These are phyloP conservation scores for Buceros bicornis DNA, from an alignment of 2,797 vertebrate species.

Conservation along the genomic window DNA sequence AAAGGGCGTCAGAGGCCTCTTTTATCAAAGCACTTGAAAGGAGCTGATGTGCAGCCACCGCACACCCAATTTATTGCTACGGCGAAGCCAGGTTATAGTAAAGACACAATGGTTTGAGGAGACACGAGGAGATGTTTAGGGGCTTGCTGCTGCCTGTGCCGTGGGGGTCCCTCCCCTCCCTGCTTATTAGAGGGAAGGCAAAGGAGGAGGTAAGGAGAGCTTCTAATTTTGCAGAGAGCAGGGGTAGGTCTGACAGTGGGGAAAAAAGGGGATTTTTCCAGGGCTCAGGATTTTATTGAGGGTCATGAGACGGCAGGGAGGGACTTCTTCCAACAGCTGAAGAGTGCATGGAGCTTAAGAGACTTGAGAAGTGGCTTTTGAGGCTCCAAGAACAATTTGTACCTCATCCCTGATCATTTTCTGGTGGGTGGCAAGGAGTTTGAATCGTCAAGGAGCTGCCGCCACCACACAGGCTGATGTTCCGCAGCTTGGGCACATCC, in stretches of 20 bases:
- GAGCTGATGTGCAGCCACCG: not conserved
- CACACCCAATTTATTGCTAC: conserved; percentile 41
- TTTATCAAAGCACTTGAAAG: conserved; percentile 63
- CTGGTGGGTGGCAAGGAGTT: not conserved
- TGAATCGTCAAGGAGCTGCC: not conserved
- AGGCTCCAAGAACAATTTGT: rapidly evolving
- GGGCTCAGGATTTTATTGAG: not conserved
- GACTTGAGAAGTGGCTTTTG: not conserved
- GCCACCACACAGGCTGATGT: not conserved
- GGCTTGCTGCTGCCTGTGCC: not conserved
- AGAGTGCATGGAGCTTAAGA: not conserved
- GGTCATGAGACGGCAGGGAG: rapidly evolving
- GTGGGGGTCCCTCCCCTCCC: not conserved
- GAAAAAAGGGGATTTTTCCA: not conserved
- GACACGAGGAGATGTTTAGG: not conserved
- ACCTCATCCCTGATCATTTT: not conserved
- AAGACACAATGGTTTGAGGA: not conserved
- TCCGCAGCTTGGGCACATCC: rapidly evolving
- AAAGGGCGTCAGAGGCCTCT: not conserved
- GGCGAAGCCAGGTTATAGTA: conserved; percentile 3
- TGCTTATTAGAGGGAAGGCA: not conserved
- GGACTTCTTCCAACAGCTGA: not conserved
- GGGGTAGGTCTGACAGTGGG: not conserved
- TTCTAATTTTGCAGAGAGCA: not conserved
- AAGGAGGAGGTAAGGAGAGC: not conserved